phyloP scores from a whole-genome alignment of 1,140 invertebrate genomes.

The Dendroctonus valens region DNA sequence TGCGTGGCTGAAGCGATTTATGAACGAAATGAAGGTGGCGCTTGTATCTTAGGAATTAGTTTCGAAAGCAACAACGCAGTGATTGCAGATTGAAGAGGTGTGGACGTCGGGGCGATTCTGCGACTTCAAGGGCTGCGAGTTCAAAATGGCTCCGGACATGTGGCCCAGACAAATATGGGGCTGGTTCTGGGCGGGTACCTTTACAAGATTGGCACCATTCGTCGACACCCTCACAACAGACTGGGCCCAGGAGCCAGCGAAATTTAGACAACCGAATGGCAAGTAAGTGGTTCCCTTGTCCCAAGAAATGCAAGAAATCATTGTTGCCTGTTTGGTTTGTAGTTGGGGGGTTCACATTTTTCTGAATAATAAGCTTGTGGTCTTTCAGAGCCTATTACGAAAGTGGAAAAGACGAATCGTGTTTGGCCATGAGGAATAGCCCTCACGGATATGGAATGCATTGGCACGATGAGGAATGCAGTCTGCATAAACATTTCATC shows the following conservation, averaged over 20 bases:
- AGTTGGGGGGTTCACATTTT: too few species aligned
- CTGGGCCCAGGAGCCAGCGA: conserved; percentile 75
- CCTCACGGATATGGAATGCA: conserved; percentile 83
- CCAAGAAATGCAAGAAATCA: too few species aligned
- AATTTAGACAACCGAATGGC: conserved; percentile 75
- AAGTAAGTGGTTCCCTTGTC: conserved; percentile 52
- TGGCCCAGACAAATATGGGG: conserved; percentile 48
- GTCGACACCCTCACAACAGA: conserved; percentile 74
- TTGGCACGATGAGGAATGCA: conserved; percentile 84
- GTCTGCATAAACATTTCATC: conserved; percentile 77
- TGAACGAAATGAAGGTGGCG: conserved; percentile 68
- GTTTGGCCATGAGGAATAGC: conserved; percentile 74
- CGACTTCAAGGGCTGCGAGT: conserved; percentile 76
- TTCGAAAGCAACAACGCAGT: not conserved
- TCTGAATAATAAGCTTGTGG: not conserved
- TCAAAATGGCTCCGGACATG: conserved; percentile 55
- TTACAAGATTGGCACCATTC: conserved; percentile 74
- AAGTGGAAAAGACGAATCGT: conserved; percentile 60
- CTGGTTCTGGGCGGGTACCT: conserved; percentile 85
- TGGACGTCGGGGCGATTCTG: conserved; percentile 25
- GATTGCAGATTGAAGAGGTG: conserved; percentile 9
- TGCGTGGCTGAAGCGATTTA: conserved; percentile 74
- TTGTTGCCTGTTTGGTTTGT: too few species aligned
- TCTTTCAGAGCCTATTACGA: not conserved
- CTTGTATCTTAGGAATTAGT: not conserved